Evolutionary conservation across 2,113 vertebrate species (phyloP).

Genomic region (Stictonetta naevosa): DNA sequence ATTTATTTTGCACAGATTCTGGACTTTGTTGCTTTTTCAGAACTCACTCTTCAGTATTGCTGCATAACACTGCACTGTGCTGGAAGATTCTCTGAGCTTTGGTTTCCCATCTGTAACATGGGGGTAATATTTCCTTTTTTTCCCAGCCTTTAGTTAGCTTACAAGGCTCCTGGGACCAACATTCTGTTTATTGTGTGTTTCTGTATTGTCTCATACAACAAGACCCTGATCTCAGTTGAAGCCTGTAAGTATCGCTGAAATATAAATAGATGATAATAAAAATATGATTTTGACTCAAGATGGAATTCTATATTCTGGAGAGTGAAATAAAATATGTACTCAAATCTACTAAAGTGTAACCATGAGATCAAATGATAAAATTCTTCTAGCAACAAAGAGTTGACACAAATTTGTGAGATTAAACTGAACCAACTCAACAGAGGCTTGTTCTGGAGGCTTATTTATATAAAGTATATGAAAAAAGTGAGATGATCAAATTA

Average conservation of each 20-base stretch:
- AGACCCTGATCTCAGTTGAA: constrained; percentile 14
- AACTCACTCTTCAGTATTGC: neutral
- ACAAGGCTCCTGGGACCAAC: neutral
- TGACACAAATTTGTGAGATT: constrained; percentile 44
- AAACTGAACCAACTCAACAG: constrained; percentile 24
- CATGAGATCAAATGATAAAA: constrained; percentile 24
- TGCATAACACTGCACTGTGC: neutral
- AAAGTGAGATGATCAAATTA: constrained; percentile 55
- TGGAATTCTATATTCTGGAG: constrained; percentile 35
- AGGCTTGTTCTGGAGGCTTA: constrained; percentile 31
- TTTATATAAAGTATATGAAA: constrained; percentile 4
- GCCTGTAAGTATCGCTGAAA: constrained; percentile 34
- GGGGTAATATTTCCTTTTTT: constrained; percentile 19
- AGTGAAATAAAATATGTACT: constrained; percentile 33
- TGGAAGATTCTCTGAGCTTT: neutral
- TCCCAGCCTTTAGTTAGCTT: neutral
- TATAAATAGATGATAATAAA: constrained; percentile 56
- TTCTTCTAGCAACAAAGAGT: constrained; percentile 38
- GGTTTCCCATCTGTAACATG: neutral
- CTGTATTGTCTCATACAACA: neutral
- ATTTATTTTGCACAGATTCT: neutral
- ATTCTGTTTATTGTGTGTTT: neutral
- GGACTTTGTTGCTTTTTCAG: neutral
- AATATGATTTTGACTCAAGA: constrained; percentile 56
- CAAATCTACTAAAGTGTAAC: constrained; percentile 30